A percentile compares a stretch with the other conserved stretches of the same genome.
These are phyloP conservation scores for Clarias fuscus DNA, from an alignment of 2,797 vertebrate species.

Conservation along the genomic window DNA sequence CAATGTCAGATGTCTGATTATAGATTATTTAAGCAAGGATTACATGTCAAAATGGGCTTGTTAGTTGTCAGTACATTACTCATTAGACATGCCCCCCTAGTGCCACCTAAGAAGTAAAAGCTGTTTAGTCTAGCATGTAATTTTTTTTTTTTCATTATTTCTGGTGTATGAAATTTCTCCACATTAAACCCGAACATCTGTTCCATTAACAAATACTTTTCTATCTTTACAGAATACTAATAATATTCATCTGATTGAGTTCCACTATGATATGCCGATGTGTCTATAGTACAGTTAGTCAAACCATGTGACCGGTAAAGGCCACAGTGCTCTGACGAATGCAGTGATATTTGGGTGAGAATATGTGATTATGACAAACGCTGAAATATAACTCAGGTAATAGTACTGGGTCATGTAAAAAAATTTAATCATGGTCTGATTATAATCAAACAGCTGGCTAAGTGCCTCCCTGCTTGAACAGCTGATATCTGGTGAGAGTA, in stretches of 20 bases:
- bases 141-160: neutral
- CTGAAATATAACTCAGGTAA: neutral
- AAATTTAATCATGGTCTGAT: neutral
- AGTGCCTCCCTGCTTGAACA: slow-evolving; percentile 31
- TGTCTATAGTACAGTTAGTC: neutral
- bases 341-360: neutral
- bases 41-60: neutral
- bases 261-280: neutral
- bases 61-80: neutral
- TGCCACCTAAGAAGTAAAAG: neutral
- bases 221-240: neutral
- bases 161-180: neutral
- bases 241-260: neutral
- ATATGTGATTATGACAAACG: neutral
- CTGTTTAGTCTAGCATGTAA: neutral
- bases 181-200: neutral
- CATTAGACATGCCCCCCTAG: neutral
- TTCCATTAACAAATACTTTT: neutral
- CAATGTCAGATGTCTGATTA: neutral
- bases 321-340: neutral
- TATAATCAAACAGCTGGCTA: slow-evolving; percentile 27
- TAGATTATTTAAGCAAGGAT: neutral
- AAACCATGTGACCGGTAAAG: neutral
- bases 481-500: slow-evolving; percentile 18
- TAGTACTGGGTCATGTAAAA: neutral